phyloP scores from a whole-genome alignment of 2,888 invertebrate species.

The Antheraea assamensis region DNA sequence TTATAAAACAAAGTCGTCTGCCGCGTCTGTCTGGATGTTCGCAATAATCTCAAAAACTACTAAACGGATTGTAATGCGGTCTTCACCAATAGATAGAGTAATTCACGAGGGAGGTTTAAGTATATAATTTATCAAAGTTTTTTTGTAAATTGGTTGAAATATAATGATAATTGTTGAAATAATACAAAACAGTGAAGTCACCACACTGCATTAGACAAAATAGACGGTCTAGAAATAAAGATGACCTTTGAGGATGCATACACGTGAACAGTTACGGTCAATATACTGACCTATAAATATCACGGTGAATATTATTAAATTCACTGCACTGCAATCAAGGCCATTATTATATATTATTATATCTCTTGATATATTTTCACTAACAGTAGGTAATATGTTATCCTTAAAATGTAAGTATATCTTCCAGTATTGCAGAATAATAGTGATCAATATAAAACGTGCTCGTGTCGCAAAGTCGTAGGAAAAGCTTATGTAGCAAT shows the following conservation, averaged over 20 bases:
- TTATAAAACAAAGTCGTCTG: too few relatives aligned
- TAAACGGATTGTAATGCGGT: too few relatives aligned
- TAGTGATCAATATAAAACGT: slow-evolving; percentile 9
- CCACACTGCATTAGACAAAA: background rate
- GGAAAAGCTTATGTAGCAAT: slow-evolving; percentile 9
- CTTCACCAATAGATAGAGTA: too few relatives aligned
- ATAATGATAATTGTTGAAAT: too few relatives aligned
- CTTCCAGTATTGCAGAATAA: background rate
- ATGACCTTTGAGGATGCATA: background rate
- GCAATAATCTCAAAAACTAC: too few relatives aligned
- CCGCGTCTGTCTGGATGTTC: too few relatives aligned
- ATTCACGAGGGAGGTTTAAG: too few relatives aligned
- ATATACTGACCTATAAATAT: background rate
- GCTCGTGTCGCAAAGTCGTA: slow-evolving; percentile 9
- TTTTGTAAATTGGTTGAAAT: too few relatives aligned
- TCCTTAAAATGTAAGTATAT: background rate
- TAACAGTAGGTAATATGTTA: background rate
- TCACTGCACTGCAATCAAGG: background rate
- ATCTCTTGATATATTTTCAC: background rate
- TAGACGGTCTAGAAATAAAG: background rate
- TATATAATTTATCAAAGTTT: too few relatives aligned
- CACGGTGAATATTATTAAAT: background rate
- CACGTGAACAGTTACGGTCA: background rate
- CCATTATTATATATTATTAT: background rate
- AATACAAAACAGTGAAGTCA: background rate